These are phyloP conservation scores for Nasonovia ribisnigri DNA, from an alignment of 2,888 invertebrate genomes.

Conservation along the genomic window DNA sequence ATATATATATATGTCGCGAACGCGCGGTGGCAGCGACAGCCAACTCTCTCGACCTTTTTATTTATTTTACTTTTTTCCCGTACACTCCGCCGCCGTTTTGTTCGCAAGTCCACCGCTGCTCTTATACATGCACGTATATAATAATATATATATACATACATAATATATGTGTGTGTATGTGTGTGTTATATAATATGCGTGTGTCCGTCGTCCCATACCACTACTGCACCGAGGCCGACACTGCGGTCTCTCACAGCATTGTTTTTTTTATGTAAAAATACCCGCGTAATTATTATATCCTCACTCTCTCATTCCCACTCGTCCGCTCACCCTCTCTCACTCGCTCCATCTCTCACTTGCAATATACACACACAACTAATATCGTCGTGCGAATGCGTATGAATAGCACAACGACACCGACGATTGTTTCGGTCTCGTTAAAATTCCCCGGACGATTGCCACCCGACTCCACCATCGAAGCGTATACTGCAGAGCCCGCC, in stretches of 20 bases:
- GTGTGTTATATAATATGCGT: neutral
- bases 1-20: neutral
- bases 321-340: neutral
- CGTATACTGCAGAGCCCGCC: neutral
- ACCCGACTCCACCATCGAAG: neutral
- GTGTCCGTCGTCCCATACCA: neutral
- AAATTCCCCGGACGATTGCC: conserved; percentile 32
- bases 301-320: neutral
- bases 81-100: neutral
- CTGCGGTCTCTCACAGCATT: conserved; percentile 16
- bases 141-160: neutral
- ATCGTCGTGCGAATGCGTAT: neutral
- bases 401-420: conserved; percentile 8
- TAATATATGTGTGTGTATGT: too few species aligned
- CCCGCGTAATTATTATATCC: conserved; percentile 23
- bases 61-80: conserved; percentile 41
- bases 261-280: conserved; percentile 22
- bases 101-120: neutral
- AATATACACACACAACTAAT: neutral
- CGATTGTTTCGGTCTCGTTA: conserved; percentile 60
- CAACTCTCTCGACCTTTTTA: conserved; percentile 38
- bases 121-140: neutral
- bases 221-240: neutral
- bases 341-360: neutral
- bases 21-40: conserved; percentile 4